Evolutionary conservation across 2,113 vertebrate genomes (phyloP).

Genomic region (Ptyas mucosa): DNA sequence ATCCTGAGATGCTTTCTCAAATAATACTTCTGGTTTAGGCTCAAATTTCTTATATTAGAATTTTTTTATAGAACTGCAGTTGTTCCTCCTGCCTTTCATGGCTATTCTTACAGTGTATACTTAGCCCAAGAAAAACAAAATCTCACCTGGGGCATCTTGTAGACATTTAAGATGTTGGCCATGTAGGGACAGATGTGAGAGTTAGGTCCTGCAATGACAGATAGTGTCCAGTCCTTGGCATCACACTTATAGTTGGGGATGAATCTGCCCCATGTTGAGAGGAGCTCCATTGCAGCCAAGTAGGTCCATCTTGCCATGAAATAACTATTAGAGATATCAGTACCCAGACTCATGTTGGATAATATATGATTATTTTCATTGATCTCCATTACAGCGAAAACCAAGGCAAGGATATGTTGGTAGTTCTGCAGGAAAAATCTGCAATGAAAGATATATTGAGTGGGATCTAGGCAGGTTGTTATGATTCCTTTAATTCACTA

Average conservation of each 20-base stretch:
- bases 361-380: background rate
- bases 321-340: background rate
- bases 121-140: background rate
- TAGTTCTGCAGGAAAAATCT: background rate
- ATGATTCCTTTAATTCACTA: background rate
- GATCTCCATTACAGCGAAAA: background rate
- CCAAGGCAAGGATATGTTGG: background rate
- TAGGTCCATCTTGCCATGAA: background rate
- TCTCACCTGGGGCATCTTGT: conserved; percentile 15
- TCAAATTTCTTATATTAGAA: background rate
- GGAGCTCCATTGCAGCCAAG: background rate
- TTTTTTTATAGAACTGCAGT: background rate
- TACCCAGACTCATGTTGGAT: background rate
- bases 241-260: background rate
- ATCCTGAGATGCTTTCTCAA: too few species aligned
- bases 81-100: background rate
- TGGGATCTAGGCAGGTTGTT: background rate
- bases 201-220: background rate
- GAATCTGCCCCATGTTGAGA: background rate
- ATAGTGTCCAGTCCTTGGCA: background rate
- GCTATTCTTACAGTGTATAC: background rate
- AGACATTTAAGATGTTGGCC: background rate
- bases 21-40: background rate
- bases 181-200: background rate
- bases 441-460: background rate